These are phyloP conservation scores for Uloborus diversus DNA, from an alignment of 1,140 invertebrate genomes.

Conservation along the genomic window DNA sequence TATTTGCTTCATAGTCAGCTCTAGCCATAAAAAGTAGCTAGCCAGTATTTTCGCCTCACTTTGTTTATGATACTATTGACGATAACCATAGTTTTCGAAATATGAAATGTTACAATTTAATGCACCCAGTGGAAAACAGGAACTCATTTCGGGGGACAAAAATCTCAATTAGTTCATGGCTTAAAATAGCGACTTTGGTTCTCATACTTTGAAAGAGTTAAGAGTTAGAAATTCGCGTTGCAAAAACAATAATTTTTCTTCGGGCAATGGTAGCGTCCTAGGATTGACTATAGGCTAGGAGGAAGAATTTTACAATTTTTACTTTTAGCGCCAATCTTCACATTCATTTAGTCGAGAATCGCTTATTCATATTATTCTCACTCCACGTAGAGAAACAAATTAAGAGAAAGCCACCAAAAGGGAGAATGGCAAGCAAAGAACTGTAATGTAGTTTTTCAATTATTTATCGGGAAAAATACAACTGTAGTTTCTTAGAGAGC, in stretches of 20 bases:
- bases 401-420: conserved; percentile 6
- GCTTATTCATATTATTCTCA: conserved; percentile 51
- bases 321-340: conserved; percentile 54
- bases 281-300: conserved; percentile 47
- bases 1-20: conserved; percentile 54
- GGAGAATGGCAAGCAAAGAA: conserved; percentile 34
- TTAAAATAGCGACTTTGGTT: conserved; percentile 43
- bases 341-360: conserved; percentile 42
- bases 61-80: conserved; percentile 27
- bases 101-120: background rate
- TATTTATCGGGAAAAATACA: conserved; percentile 50
- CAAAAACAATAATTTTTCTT: background rate
- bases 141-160: conserved; percentile 13
- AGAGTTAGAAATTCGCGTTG: conserved; percentile 40
- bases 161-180: conserved; percentile 29
- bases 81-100: conserved; percentile 23
- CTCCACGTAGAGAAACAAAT: conserved; percentile 51
- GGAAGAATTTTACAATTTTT: conserved; percentile 56
- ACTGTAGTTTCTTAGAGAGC: conserved; percentile 54
- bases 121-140: conserved; percentile 12
- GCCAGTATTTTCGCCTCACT: conserved; percentile 29
- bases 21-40: conserved; percentile 47
- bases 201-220: conserved; percentile 22
- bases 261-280: conserved; percentile 48
- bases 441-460: conserved; percentile 51